A percentile compares a stretch with the other conserved stretches of the same genome.
phyloP scores from a whole-genome alignment of 1,140 invertebrate genomes.

The Aphelinus atriplicis region DNA sequence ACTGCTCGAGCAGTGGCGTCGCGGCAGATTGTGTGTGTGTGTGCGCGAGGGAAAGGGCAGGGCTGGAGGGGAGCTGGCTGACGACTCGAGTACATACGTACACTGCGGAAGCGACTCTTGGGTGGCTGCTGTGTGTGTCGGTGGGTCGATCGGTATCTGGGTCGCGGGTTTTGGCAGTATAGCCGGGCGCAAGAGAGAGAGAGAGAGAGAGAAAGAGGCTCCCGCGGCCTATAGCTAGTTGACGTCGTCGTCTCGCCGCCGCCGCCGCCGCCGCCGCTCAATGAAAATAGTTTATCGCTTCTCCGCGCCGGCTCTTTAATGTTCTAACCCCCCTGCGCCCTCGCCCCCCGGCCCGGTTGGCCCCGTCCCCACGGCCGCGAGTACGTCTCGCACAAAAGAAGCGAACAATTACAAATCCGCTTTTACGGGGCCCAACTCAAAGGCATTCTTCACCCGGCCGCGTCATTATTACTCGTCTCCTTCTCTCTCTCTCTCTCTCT shows the following conservation, averaged over 20 bases:
- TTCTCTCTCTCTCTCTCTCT: background rate
- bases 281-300: constrained; percentile 38
- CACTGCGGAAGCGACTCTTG: constrained; percentile 29
- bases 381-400: background rate
- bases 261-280: constrained; percentile 6
- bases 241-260: background rate
- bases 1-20: background rate
- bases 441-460: too few species aligned
- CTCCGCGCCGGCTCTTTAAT: constrained; percentile 20
- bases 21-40: background rate
- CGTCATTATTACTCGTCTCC: too few species aligned
- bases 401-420: constrained; percentile 10
- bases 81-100: constrained; percentile 32
- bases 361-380: too few species aligned
- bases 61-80: constrained; percentile 16
- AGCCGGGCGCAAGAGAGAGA: constrained; percentile 23
- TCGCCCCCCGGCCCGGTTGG: too few species aligned
- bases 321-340: background rate
- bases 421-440: background rate
- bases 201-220: background rate
- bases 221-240: constrained; percentile 3
- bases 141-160: constrained; percentile 66
- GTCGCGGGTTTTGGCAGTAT: constrained; percentile 65
- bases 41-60: constrained; percentile 16
- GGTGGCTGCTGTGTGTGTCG: constrained; percentile 49